Evolutionary conservation across 2,797 vertebrate genomes (phyloP).

Genomic region (Avahi laniger): DNA sequence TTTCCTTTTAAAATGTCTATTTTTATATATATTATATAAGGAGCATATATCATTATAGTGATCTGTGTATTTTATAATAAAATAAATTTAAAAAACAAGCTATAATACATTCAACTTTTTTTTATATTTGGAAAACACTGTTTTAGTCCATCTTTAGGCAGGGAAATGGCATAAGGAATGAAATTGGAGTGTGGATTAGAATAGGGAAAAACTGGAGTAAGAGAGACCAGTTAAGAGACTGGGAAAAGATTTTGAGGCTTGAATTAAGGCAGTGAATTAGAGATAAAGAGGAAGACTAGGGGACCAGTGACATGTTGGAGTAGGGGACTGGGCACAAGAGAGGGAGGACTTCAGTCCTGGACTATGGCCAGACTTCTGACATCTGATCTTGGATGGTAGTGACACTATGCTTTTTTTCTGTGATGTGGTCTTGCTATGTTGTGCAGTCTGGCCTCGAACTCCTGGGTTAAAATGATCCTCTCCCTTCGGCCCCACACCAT

Average conservation of each 20-base stretch:
- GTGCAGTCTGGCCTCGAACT: background rate
- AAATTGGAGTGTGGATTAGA: background rate
- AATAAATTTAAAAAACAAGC: background rate
- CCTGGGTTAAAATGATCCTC: background rate
- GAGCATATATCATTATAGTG: background rate
- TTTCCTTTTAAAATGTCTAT: background rate
- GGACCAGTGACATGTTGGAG: background rate
- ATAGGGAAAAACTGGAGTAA: constrained; percentile 8
- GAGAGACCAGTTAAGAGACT: constrained; percentile 1
- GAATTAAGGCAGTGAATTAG: background rate
- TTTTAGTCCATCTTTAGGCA: constrained; percentile 2
- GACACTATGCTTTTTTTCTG: background rate
- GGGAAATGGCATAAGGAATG: background rate
- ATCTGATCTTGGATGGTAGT: background rate
- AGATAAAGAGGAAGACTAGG: background rate
- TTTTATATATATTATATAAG: background rate
- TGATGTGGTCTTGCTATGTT: background rate
- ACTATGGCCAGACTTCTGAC: background rate
- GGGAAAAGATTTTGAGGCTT: background rate
- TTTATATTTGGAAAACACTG: background rate
- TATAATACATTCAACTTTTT: background rate
- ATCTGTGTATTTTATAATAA: background rate
- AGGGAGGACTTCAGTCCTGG: background rate
- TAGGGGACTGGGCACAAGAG: background rate
- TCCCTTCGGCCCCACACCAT: background rate